Conservation (phyloP, 2,888 invertebrate genomes). For the Podabrus alpinus region DNA sequence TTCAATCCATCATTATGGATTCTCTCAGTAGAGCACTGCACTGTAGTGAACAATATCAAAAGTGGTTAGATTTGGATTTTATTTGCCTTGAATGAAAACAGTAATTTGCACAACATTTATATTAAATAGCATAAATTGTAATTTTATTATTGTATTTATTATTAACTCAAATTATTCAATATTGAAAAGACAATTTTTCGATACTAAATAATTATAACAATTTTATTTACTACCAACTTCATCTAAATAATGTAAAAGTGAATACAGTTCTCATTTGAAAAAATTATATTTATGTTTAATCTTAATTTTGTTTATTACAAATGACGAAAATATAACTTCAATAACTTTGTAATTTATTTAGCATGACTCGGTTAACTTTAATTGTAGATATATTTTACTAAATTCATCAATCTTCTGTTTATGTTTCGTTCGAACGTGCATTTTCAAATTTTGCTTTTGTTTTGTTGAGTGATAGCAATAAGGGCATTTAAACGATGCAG, state of each 20-base stretch:
- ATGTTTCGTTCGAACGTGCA: slow-evolving; percentile 29
- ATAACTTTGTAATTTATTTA: neutral
- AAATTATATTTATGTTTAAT: neutral
- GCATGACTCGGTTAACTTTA: neutral
- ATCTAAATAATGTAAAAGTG: neutral
- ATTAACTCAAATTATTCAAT: neutral
- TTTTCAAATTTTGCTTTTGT: slow-evolving; percentile 28
- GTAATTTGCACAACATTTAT: no score
- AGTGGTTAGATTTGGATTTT: no score
- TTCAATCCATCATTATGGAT: no score
- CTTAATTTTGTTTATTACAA: neutral
- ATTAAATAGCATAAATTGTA: neutral
- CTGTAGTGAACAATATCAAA: no score
- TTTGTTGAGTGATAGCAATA: slow-evolving; percentile 24
- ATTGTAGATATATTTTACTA: neutral
- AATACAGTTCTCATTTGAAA: neutral
- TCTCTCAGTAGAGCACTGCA: no score
- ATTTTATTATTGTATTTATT: neutral
- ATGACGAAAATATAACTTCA: neutral
- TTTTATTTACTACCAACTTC: neutral
- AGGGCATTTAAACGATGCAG: slow-evolving; percentile 35
- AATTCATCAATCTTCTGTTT: neutral
- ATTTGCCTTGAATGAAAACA: no score
- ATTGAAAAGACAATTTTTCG: neutral
- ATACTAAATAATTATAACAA: neutral